phyloP scores from a whole-genome alignment of 1,140 invertebrate species.

The Sesamia nonagrioides region DNA sequence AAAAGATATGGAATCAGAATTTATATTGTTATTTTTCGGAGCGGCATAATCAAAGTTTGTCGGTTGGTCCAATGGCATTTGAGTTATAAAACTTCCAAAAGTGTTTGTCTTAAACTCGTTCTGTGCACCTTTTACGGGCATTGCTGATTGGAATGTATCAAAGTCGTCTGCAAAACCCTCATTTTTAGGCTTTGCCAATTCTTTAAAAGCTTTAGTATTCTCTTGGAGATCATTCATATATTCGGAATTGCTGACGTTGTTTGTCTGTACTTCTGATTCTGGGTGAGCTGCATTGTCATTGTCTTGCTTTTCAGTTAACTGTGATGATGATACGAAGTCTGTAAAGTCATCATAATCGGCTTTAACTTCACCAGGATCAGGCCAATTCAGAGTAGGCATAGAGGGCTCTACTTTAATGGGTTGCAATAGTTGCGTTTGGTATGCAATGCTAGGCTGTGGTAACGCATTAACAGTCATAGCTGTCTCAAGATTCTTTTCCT shows the following conservation, averaged over 20 bases:
- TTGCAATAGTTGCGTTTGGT: slow-evolving; percentile 78
- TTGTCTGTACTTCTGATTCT: slow-evolving; percentile 26
- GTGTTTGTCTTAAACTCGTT: slow-evolving; percentile 25
- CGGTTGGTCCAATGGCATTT: slow-evolving; percentile 34
- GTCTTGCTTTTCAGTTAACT: slow-evolving; percentile 19
- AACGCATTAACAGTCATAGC: slow-evolving; percentile 40
- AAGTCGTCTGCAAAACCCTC: slow-evolving; percentile 80
- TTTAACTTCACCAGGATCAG: slow-evolving; percentile 84
- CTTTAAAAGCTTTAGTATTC: slow-evolving; percentile 30
- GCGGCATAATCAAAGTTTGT: slow-evolving; percentile 54
- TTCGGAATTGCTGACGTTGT: background rate
- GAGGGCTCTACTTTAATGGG: slow-evolving; percentile 81
- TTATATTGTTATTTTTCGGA: slow-evolving; percentile 55
- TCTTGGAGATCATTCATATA: slow-evolving; percentile 24
- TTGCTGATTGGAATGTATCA: slow-evolving; percentile 83
- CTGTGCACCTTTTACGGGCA: slow-evolving; percentile 51
- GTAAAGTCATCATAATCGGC: slow-evolving; percentile 82
- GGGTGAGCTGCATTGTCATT: slow-evolving; percentile 6
- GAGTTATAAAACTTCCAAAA: slow-evolving; percentile 9
- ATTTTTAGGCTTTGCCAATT: slow-evolving; percentile 23
- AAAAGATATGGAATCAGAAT: slow-evolving; percentile 65
- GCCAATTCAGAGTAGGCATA: slow-evolving; percentile 84
- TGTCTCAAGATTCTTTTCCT: slow-evolving; percentile 32
- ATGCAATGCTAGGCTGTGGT: slow-evolving; percentile 53
- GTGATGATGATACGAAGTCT: slow-evolving; percentile 71